Conservation (phyloP, 2,888 invertebrate genomes). For the Lydus trimaculatus region DNA sequence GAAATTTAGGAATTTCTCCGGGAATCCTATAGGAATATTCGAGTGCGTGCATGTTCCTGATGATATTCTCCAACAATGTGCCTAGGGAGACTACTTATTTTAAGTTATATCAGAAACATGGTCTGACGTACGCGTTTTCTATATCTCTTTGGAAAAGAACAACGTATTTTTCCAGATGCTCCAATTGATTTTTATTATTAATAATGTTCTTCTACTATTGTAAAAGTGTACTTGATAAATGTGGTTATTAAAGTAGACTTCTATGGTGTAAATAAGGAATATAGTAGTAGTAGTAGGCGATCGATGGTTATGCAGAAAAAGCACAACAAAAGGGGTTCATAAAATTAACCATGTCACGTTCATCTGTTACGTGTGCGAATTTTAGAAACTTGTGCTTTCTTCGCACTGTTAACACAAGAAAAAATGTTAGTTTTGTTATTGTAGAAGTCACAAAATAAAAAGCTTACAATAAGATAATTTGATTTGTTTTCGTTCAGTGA, state of each 20-base stretch:
- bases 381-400: slow-evolving; percentile 29
- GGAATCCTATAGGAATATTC: slow-evolving; percentile 34
- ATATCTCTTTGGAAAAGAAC: not conserved
- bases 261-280: not conserved
- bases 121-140: slow-evolving; percentile 40
- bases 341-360: slow-evolving; percentile 40
- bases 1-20: slow-evolving; percentile 25
- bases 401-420: slow-evolving; percentile 29
- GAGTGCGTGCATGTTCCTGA: slow-evolving; percentile 35
- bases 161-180: no score
- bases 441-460: slow-evolving; percentile 19
- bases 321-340: slow-evolving; percentile 30
- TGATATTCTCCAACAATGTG: slow-evolving; percentile 45
- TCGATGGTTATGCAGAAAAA: slow-evolving; percentile 24
- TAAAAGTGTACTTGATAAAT: not conserved
- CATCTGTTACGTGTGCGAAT: slow-evolving; percentile 35
- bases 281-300: not conserved
- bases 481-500: slow-evolving; percentile 25
- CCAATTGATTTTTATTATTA: slow-evolving; percentile 1
- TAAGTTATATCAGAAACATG: slow-evolving; percentile 48
- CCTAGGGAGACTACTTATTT: slow-evolving; percentile 48
- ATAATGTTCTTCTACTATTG: not conserved
- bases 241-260: not conserved
- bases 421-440: slow-evolving; percentile 24
- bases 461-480: slow-evolving; percentile 23